phyloP scores from a whole-genome alignment of 2,113 vertebrate genomes.

The Accipiter virgatus region DNA sequence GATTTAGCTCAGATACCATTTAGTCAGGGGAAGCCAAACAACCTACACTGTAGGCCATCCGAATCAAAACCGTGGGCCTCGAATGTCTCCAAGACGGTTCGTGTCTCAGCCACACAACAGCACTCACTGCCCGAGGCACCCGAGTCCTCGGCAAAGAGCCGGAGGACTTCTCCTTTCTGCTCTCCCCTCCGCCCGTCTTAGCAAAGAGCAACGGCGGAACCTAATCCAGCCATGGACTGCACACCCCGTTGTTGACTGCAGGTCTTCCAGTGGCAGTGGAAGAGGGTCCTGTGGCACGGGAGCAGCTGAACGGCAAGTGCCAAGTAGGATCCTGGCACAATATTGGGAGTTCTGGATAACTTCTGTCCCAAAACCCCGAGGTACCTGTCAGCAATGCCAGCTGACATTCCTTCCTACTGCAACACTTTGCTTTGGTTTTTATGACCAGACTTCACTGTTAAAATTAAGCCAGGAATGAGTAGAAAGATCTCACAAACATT shows the following conservation, averaged over 20 bases:
- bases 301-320: neutral
- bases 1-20: neutral
- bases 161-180: neutral
- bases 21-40: neutral
- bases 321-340: neutral
- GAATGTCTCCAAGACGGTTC: neutral
- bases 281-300: neutral
- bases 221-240: neutral
- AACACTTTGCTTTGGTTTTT: neutral
- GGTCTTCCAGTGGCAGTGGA: neutral
- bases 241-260: neutral
- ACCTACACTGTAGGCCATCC: neutral
- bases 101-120: neutral
- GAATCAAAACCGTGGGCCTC: neutral
- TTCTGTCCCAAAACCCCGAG: neutral
- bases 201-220: neutral
- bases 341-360: neutral
- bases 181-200: neutral
- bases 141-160: neutral
- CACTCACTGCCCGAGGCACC: rapidly evolving
- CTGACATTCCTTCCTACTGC: neutral
- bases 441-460: neutral
- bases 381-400: neutral
- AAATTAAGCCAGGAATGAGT: neutral
- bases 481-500: neutral